Conservation (phyloP, 2,113 vertebrate species). For the Danio rerio region DNA sequence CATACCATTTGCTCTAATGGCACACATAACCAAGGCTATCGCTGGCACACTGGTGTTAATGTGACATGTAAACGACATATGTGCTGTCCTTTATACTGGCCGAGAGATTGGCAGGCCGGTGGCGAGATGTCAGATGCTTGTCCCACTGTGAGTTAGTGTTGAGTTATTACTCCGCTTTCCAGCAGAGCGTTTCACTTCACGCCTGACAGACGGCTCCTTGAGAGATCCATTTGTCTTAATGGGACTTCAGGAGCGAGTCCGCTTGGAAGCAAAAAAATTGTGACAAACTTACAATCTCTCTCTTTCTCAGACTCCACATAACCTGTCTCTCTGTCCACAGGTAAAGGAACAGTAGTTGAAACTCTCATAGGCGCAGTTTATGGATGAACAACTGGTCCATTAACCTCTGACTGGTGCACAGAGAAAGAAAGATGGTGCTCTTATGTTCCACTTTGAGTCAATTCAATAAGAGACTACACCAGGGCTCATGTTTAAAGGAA, state of each 20-base stretch:
- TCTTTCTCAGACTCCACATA: not conserved
- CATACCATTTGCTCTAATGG: not conserved
- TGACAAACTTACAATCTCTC: slow-evolving; percentile 33
- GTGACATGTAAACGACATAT: slow-evolving; percentile 25
- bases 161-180: slow-evolving; percentile 53
- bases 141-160: slow-evolving; percentile 36
- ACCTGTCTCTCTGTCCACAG: slow-evolving; percentile 10
- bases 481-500: not conserved
- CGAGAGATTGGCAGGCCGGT: slow-evolving; percentile 5
- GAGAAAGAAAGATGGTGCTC: slow-evolving; percentile 28
- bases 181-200: slow-evolving; percentile 47
- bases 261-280: slow-evolving; percentile 37
- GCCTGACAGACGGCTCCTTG: slow-evolving; percentile 53
- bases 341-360: slow-evolving; percentile 10
- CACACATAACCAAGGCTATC: not conserved
- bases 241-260: slow-evolving; percentile 45
- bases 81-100: not conserved
- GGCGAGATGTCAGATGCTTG: slow-evolving; percentile 16
- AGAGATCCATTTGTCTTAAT: slow-evolving; percentile 59
- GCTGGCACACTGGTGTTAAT: not conserved
- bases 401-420: slow-evolving; percentile 7
- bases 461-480: not conserved
- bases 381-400: slow-evolving; percentile 21
- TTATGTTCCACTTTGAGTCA: not conserved
- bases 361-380: not conserved